These are phyloP conservation scores for Sarcophaga rosellei DNA, from an alignment of 2,888 invertebrate genomes.

Conservation along the genomic window DNA sequence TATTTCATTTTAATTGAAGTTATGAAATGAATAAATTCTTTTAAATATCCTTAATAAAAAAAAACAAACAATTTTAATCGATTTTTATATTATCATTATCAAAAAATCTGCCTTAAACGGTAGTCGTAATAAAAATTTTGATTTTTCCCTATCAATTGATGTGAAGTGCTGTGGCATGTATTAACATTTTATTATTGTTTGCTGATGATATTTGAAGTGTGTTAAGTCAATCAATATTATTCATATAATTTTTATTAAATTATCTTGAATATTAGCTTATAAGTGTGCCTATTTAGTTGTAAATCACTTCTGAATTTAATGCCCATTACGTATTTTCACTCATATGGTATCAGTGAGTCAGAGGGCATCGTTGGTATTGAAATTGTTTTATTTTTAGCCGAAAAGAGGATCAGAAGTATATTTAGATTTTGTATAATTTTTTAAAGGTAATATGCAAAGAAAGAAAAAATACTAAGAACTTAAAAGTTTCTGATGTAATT, in stretches of 20 bases:
- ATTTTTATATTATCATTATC: constrained; percentile 21
- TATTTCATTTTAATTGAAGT: too few relatives aligned
- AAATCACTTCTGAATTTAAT: not conserved
- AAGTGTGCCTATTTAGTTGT: too few relatives aligned
- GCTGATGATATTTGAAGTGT: not conserved
- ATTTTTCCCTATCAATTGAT: constrained; percentile 25
- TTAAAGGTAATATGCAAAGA: too few relatives aligned
- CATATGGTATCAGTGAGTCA: not conserved
- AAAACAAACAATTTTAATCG: not conserved
- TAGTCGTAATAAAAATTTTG: not conserved
- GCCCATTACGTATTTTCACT: too few relatives aligned
- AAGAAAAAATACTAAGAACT: too few relatives aligned
- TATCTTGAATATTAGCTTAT: not conserved
- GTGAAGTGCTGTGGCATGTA: not conserved
- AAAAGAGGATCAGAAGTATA: not conserved
- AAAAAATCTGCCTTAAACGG: constrained; percentile 31
- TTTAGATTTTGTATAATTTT: too few relatives aligned
- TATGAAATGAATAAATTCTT: not conserved
- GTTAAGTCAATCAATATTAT: not conserved
- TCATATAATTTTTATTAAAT: not conserved
- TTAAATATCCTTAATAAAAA: not conserved
- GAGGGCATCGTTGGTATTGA: not conserved
- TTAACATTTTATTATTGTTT: constrained; percentile 21
- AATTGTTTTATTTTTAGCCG: constrained; percentile 9
- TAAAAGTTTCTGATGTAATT: too few relatives aligned